These are phyloP conservation scores for Lutjanus erythropterus DNA, from an alignment of 2,113 vertebrate species.

Conservation along the genomic window DNA sequence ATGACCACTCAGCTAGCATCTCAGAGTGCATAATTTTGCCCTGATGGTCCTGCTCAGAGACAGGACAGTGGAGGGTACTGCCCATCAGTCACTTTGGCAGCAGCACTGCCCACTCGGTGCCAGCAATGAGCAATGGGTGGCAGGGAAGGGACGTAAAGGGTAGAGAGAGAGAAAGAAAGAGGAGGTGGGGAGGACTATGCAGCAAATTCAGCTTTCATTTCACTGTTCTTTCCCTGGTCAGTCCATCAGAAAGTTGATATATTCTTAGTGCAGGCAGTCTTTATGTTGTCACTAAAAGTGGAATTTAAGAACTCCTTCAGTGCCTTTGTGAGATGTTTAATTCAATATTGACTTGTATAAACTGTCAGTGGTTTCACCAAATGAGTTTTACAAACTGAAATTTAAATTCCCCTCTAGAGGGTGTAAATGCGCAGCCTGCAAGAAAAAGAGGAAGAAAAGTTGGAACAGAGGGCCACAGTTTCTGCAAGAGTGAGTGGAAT, in stretches of 20 bases:
- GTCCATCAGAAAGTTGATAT: constrained; percentile 15
- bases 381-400: neutral
- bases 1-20: constrained; percentile 36
- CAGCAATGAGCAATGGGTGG: constrained; percentile 35
- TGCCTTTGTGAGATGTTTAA: neutral
- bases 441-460: neutral
- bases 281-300: neutral
- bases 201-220: constrained; percentile 17
- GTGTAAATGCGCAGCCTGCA: constrained; percentile 6
- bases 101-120: constrained; percentile 7
- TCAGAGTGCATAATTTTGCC: constrained; percentile 36
- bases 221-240: neutral
- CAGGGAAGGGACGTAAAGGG: neutral
- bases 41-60: constrained; percentile 42
- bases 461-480: constrained; percentile 22
- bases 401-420: constrained; percentile 4
- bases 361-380: neutral
- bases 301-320: neutral
- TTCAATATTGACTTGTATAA: neutral
- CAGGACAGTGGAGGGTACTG: constrained; percentile 35
- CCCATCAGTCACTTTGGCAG: constrained; percentile 61
- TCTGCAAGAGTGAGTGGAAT: constrained; percentile 27
- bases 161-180: neutral
- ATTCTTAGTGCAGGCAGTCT: neutral
- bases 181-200: neutral